A percentile compares a stretch with the other conserved stretches of the same genome.
phyloP scores from a whole-genome alignment of 1,140 invertebrate species.

The Aleiodes sp. region DNA sequence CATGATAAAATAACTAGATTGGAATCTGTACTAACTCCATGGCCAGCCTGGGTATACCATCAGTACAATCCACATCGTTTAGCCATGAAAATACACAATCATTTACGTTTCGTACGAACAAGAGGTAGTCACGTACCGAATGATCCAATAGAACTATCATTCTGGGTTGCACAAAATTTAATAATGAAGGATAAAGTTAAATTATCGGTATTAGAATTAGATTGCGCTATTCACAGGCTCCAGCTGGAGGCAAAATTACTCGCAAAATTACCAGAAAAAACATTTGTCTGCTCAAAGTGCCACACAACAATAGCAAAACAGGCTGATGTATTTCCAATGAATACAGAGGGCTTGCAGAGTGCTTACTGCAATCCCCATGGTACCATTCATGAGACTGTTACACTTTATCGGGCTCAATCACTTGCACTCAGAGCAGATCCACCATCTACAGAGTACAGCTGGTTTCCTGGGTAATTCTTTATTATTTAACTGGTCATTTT shows the following conservation, averaged over 20 bases:
- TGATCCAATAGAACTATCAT: constrained; percentile 77
- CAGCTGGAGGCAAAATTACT: constrained; percentile 72
- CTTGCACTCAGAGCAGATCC: constrained; percentile 66
- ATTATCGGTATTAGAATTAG: constrained; percentile 70
- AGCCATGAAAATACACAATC: constrained; percentile 61
- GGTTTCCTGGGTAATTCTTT: constrained; percentile 82
- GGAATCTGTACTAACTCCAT: constrained; percentile 66
- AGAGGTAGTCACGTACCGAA: constrained; percentile 66
- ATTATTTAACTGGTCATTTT: background rate
- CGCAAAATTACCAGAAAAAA: constrained; percentile 63
- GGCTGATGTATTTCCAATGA: constrained; percentile 82
- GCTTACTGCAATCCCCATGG: constrained; percentile 86
- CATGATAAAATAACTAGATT: constrained; percentile 54
- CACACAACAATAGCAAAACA: constrained; percentile 71
- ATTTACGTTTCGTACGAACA: constrained; percentile 49
- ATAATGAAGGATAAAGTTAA: constrained; percentile 72
- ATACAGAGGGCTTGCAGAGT: constrained; percentile 80
- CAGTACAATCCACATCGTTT: constrained; percentile 73
- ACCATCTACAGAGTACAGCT: constrained; percentile 78
- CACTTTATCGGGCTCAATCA: constrained; percentile 73
- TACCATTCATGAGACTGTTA: constrained; percentile 84
- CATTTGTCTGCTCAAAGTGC: constrained; percentile 76
- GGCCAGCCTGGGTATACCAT: constrained; percentile 75
- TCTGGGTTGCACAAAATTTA: constrained; percentile 81
- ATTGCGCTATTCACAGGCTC: constrained; percentile 76